Evolutionary conservation across 2,113 vertebrate genomes (phyloP).

Genomic region (Acrocephalus arundinaceus): DNA sequence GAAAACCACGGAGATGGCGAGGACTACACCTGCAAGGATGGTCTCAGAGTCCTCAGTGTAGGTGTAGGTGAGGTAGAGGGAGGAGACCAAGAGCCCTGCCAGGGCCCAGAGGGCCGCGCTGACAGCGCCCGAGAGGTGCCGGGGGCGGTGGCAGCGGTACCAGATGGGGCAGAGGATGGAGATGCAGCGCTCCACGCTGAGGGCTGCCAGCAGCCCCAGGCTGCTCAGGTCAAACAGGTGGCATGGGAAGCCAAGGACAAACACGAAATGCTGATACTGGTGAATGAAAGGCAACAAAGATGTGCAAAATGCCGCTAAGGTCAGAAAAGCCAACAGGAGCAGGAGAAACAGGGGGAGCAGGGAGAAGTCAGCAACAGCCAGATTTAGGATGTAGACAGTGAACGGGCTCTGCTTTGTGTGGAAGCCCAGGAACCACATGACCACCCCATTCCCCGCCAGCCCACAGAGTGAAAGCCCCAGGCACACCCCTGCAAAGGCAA

Average conservation of each 20-base stretch:
- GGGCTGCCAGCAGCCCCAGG: background rate
- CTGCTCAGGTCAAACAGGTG: background rate
- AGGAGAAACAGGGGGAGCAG: background rate
- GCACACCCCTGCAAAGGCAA: background rate
- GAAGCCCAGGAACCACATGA: constrained; percentile 62
- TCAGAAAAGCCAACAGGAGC: background rate
- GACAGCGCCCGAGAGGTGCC: background rate
- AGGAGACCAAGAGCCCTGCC: too few species aligned
- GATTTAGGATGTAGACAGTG: constrained; percentile 27
- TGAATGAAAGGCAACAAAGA: background rate
- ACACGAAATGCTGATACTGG: rapidly evolving
- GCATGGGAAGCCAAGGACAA: background rate
- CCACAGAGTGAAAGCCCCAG: background rate
- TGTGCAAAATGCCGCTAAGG: background rate
- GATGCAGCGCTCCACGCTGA: background rate
- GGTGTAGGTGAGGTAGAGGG: too few species aligned
- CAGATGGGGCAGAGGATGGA: background rate
- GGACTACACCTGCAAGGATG: too few species aligned
- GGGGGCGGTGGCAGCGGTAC: background rate
- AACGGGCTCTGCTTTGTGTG: constrained; percentile 45
- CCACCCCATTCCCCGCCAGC: constrained; percentile 57
- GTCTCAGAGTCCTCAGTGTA: too few species aligned
- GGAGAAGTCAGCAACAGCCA: constrained; percentile 60
- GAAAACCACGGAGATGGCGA: too few species aligned
- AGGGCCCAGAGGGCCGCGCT: too few species aligned